Base-by-base conservation (phyloP, 2,797 vertebrate genomes). In the Poliocrania exsul region DNA sequence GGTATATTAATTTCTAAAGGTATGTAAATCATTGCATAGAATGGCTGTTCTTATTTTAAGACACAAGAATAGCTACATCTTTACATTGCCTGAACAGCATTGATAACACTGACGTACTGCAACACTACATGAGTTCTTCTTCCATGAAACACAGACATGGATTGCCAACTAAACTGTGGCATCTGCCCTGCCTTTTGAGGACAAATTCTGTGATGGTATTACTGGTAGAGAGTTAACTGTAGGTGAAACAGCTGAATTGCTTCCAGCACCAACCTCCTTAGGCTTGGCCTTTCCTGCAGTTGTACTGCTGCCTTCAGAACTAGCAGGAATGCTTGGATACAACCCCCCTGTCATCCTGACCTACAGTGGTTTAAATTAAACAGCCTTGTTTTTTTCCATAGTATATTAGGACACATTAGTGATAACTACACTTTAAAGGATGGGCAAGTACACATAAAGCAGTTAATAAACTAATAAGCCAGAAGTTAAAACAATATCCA, bases 201-300 rank as follows among this genome's bases (percentile, higher is more conserved):
- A 60, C 26, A 70, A 4, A 80, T 28, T 82, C 72, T 95, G 94
- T 33, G 80, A 56, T 65, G 93, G 49, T 49, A 56, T 81, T 74
- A 96, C 71, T 93, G 81, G 49, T 87, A 92, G 50, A 93, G 93
- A 94, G 21, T 65, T 92, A 81, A 67, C 64, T 79, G 85, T 25
- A 90, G 93, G 61, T n/a, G 56, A 86, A 50, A 93, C 21, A 64
- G n/a, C 2, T 38, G 78, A 93, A 70, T 38, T 88, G 69, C 65
- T 90, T 92, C 88, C 90, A 92, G 82, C 95, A 98, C 97, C 70
- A 19, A 69, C 40, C 70, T 99, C 98, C 67, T 13, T 84, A 18
- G 94, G 66, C 92, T 98, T 98, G 33, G 96, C 81, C 96, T 97
- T 98, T 97, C 99, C 98, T 65, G 88, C 88, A 67, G 86, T 84